Evolutionary conservation across 2,113 vertebrate genomes (phyloP), one percentile per base, ranked within the genome.

Genomic region (Motacilla tschutschensis): DNA sequence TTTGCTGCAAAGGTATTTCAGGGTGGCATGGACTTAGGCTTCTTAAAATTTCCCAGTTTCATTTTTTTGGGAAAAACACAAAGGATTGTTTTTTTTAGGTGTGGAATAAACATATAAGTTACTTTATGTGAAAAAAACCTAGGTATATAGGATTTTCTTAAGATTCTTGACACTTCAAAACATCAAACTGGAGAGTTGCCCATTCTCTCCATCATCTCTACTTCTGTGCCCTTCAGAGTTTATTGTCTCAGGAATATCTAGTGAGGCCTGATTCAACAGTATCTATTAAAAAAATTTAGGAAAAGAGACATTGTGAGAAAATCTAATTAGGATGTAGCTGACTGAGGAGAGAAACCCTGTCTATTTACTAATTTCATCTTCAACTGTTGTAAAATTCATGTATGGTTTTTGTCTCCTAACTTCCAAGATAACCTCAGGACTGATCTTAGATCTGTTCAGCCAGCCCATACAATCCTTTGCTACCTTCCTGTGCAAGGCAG

Each of bases 381-480:
- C 33, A 38, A 14, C 36, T 67, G 82, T 22, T 58, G 12, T n/a
- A 50, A 43, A 59, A 46, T 53, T 80, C 17, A 17, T 47, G 18
- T 6, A 14, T 5, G 16, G 11, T 16, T 92, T 88, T 73, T 85
- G 29, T 66, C 31, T 88, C 36, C 33, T 83, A 63, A 28, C 46
- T 74, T 76, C 48, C 29, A 51, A 62, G 50, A 69, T 16, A 47
- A 83, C 29, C 48, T 10, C 29, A 73, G 26, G 64, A 15, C 22
- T 77, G 46, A 21, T 57, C 46, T 41, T 54, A 43, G 43, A 22
- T 46, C 40, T 69, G 43, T 58, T 73, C 36, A 81, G 40, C 29
- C 38, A 78, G 48, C 28, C 29, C 25, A 17, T 2, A 11, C 0
- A 0, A n/a, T 29, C 17, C 18, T 26, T 44, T 54, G 6, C 44